Base-by-base conservation (phyloP, 2,797 vertebrate genomes). In the Chromobotia macracanthus region DNA sequence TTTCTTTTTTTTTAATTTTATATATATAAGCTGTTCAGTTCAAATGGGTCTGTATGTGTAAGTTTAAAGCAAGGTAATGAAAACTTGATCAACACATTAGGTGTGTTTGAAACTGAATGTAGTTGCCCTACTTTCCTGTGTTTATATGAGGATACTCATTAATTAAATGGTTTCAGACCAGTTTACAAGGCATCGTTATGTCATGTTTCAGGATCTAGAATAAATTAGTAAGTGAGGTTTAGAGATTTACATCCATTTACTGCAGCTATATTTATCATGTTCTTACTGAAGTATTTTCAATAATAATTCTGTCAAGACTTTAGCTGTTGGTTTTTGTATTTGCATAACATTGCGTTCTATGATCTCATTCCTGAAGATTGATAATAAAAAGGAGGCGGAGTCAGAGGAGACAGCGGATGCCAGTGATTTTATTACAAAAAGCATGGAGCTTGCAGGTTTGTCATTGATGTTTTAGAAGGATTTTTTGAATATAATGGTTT, bases 371-470 rank as follows among this genome's bases (percentile, higher is more conserved):
- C 3, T 7, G 31, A 58, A 85, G 84, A 53, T 68, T 84, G 8
- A 73, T 56, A 77, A 55, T 11, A 16, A 58, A 0, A 35, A 84
- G 1, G 72, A 88, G 9, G 35, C 50, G 46, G 78, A 5, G n/a
- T 0, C 1, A 35, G 12, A 74, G 12, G 58, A 44, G 1, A 19
- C 21, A 0, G 21, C 15, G 28, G 61, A 64, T 78, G 19, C 10
- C 41, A 89, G 89, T 3, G 87, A 91, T 55, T 80, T 81, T 60
- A 70, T 89, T 18, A 86, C 84, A 56, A 90, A 64, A 86, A 94
- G 93, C 51, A 77, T 86, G 63, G 88, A 93, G 25, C 84, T 94
- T 2, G 92, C 93, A 31, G 79, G 93, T 94, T 44, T 85, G 88
- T 87, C 5, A 51, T 3, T n/a, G 35, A 7, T 28, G 16, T 51